phyloP scores from a whole-genome alignment of 30 jellyfish, hydroid and myxozoan genomes.

The Pseudorhiza aurosa region DNA sequence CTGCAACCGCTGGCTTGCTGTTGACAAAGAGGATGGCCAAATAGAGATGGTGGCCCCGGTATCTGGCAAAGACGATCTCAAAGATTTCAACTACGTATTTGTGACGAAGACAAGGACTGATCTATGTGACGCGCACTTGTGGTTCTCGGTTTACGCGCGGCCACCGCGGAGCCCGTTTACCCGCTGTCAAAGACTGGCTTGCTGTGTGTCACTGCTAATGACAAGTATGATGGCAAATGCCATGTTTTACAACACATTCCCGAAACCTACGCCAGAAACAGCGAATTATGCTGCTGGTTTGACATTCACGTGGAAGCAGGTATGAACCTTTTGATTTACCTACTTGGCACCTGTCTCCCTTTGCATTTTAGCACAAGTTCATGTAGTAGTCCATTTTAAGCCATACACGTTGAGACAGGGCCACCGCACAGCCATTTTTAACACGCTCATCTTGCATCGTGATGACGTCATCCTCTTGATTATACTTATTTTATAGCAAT shows the following conservation, averaged over 20 bases:
- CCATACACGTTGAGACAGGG: too few relatives aligned
- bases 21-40: conserved; percentile 86
- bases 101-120: conserved; percentile 85
- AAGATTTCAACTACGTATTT: conserved; percentile 91
- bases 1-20: conserved; percentile 96
- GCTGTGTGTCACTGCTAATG: conserved; percentile 86
- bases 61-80: conserved; percentile 79
- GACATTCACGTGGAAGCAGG: conserved; percentile 94
- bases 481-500: too few relatives aligned
- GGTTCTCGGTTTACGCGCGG: conserved; percentile 98
- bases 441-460: too few relatives aligned
- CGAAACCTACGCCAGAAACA: conserved; percentile 83
- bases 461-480: too few relatives aligned
- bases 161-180: conserved; percentile 97
- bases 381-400: too few relatives aligned
- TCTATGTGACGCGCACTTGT: conserved; percentile 85
- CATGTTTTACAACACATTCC: conserved; percentile 78
- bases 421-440: too few relatives aligned
- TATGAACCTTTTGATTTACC: too few relatives aligned
- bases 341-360: too few relatives aligned
- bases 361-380: not conserved
- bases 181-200: conserved; percentile 89
- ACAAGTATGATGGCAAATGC: conserved; percentile 95
- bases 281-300: conserved; percentile 85
- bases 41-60: conserved; percentile 92